These are phyloP conservation scores for Ptychodera flava DNA, from an alignment of 35 echinoderm and acorn worm species.

Conservation along the genomic window DNA sequence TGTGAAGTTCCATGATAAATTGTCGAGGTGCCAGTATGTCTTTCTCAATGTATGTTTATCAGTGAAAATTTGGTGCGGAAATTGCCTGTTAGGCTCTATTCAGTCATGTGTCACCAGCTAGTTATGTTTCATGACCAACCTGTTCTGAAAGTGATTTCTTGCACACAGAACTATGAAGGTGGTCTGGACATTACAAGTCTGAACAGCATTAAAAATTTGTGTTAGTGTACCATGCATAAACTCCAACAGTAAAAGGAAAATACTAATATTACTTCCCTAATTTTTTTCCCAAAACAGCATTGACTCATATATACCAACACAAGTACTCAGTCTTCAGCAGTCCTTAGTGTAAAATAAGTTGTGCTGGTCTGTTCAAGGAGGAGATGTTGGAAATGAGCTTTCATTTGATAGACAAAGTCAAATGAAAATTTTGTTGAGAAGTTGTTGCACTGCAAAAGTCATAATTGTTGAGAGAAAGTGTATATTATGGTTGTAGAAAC, in stretches of 20 bases:
- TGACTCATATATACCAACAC: not conserved
- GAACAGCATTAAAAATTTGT: not conserved
- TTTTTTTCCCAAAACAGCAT: not conserved
- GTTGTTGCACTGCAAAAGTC: too few relatives aligned
- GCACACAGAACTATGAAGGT: not conserved
- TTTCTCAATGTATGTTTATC: too few relatives aligned
- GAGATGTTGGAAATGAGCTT: not conserved
- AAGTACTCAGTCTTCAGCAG: not conserved
- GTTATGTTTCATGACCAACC: not conserved
- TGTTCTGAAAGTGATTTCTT: not conserved
- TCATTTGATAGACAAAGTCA: not conserved
- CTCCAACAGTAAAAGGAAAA: not conserved
- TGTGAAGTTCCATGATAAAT: too few relatives aligned
- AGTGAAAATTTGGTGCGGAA: too few relatives aligned
- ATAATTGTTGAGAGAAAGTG: too few relatives aligned
- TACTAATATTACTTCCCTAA: not conserved
- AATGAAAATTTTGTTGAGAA: too few relatives aligned
- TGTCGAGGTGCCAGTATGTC: too few relatives aligned
- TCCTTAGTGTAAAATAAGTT: not conserved
- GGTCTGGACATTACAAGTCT: not conserved
- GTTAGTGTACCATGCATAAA: not conserved
- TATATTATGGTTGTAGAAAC: too few relatives aligned
- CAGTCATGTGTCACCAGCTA: too few relatives aligned
- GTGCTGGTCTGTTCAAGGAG: not conserved
- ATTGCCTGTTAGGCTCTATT: too few relatives aligned